Conservation (phyloP, 2,797 vertebrate species). For the Manis javanica region DNA sequence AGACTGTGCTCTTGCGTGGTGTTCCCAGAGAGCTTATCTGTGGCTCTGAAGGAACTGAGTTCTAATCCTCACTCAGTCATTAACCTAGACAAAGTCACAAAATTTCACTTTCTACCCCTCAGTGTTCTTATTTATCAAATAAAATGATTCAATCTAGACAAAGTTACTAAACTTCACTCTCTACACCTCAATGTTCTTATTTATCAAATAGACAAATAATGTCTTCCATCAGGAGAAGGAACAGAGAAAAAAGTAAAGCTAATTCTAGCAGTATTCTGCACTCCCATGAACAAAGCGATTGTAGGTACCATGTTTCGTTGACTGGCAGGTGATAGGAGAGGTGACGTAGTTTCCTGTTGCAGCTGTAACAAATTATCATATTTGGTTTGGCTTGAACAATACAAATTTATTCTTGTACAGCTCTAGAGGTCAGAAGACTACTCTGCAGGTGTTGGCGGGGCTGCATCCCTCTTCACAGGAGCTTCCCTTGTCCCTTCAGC, state of each 20-base stretch:
- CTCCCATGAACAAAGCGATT: not conserved
- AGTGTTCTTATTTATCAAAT: not conserved
- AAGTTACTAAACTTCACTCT: conserved; percentile 44
- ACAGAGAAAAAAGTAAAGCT: not conserved
- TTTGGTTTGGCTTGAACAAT: not conserved
- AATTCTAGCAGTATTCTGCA: not conserved
- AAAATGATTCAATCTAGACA: not conserved
- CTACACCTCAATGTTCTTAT: not conserved
- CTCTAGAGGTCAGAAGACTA: not conserved
- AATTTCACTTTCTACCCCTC: conserved; percentile 1
- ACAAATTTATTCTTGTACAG: not conserved
- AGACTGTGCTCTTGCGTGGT: not conserved
- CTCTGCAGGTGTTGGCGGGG: not conserved
- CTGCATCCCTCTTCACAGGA: not conserved
- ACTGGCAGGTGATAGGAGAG: not conserved
- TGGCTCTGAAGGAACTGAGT: not conserved
- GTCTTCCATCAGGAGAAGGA: not conserved
- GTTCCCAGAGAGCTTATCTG: not conserved
- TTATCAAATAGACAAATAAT: not conserved
- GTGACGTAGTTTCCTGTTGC: not conserved
- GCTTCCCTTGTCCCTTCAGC: not conserved
- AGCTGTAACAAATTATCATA: not conserved
- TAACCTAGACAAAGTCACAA: conserved; percentile 18
- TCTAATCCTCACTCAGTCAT: not conserved
- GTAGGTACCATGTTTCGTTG: not conserved